Evolutionary conservation across 2,888 invertebrate species (phyloP), one percentile per base, ranked within the genome.

Genomic region (Caenorhabditis imperialis): DNA sequence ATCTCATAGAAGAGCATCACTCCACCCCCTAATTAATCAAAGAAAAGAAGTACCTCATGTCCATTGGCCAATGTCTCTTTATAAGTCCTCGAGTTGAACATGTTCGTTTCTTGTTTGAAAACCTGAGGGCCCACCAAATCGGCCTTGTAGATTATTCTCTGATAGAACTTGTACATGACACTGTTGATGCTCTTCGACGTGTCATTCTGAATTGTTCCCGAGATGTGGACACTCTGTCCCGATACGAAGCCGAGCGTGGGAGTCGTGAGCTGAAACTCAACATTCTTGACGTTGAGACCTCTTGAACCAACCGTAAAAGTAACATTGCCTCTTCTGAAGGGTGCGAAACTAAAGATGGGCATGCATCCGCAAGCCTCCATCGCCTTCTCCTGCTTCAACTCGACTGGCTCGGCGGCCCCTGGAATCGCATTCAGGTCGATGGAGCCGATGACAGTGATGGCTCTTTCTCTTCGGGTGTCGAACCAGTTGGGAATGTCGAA

Each of bases 161-260:
- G 27, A 30, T 30, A 8, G 18, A 22, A 2, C 12, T 30, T 16
- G 18, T 25, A 3, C 48, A n/a, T 16, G 25, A 50, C 14, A 12
- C 25, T 25, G 25, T 22, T 6, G 2, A 50, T 33, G 7, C 10
- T 2, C 12, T n/a, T 23, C 7, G 18, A 35, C 5, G 16, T 14
- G 2, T n/a, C 25, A 25, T 54, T 54, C 16, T 38, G 38, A 16
- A 54, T 12, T 8, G 38, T 14, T 10, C 40, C 54, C 3, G 14
- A 3, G 1, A 38, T 25, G n/a, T 18, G 10, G 14, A 60, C 33
- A 16, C 23, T 23, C 10, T 45, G 35, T 1, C 61, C 61, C 3
- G 63, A 16, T 5, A 72, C 63, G 33, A 62, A 65, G 38, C 63
- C 72, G 7, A 27, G 40, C 12, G 53, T 63, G 33, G 72, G 58